phyloP scores from a whole-genome alignment of 2,888 invertebrate species.

The Beris morrisii region DNA sequence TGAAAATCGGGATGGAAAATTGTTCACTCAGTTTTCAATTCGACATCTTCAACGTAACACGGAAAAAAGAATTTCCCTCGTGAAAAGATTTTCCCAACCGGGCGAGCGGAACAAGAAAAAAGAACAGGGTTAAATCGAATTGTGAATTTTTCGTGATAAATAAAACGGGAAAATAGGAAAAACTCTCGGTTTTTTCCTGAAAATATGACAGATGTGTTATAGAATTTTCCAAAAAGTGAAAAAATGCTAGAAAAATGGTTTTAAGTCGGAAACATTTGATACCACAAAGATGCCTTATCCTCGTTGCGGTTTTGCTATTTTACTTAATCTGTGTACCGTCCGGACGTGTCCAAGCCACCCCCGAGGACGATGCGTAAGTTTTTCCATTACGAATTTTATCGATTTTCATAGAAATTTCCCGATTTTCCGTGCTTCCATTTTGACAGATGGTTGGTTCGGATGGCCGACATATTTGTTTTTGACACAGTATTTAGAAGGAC shows the following conservation, averaged over 20 bases:
- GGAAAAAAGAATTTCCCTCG: not conserved
- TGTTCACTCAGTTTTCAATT: slow-evolving; percentile 6
- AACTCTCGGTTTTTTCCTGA: not conserved
- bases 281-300: slow-evolving; percentile 25
- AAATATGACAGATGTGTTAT: slow-evolving; percentile 5
- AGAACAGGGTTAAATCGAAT: slow-evolving; percentile 23
- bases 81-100: slow-evolving; percentile 2
- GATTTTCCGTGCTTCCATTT: not conserved
- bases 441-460: slow-evolving; percentile 5
- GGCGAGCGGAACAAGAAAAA: not conserved
- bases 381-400: not conserved
- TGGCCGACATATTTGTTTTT: slow-evolving; percentile 31
- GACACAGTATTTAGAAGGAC: not conserved
- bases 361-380: slow-evolving; percentile 34
- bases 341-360: slow-evolving; percentile 9
- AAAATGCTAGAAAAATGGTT: slow-evolving; percentile 12
- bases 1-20: not conserved
- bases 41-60: slow-evolving; percentile 12
- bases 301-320: not conserved
- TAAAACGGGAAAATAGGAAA: not conserved
- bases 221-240: not conserved
- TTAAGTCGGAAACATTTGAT: not conserved
- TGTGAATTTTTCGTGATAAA: not conserved
- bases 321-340: not conserved
- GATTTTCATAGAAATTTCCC: not conserved